Conservation (phyloP, 1,140 invertebrate genomes). For the Tetramorium alpestre region DNA sequence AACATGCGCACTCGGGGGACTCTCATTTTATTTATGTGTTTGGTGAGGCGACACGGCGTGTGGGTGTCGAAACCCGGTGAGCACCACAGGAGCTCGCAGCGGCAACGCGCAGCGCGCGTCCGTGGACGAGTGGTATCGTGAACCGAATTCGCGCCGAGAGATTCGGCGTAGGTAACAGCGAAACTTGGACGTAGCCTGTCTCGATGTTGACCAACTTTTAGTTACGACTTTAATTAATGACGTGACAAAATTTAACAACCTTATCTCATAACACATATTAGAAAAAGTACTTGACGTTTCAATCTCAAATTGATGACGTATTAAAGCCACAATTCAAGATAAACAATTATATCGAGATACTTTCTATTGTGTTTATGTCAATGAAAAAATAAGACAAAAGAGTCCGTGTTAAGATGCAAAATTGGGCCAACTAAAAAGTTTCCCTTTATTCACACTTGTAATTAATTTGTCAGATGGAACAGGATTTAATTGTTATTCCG, state of each 20-base stretch:
- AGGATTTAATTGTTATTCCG: neutral
- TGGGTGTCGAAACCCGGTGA: conserved; percentile 84
- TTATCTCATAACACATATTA: neutral
- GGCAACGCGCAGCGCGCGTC: conserved; percentile 70
- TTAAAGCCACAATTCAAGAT: neutral
- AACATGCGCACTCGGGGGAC: conserved; percentile 59
- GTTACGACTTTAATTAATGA: neutral
- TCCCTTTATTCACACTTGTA: neutral
- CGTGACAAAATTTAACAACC: neutral
- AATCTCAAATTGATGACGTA: neutral
- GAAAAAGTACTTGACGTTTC: neutral
- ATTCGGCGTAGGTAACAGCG: neutral
- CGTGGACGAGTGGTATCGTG: conserved; percentile 39
- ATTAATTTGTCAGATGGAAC: neutral
- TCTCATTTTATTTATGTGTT: conserved; percentile 81
- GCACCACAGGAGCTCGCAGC: conserved; percentile 79
- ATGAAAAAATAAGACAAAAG: neutral
- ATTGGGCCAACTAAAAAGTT: neutral
- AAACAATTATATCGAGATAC: neutral
- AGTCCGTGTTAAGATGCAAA: neutral
- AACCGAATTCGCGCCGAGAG: neutral
- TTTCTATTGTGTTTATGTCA: neutral
- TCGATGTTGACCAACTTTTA: neutral
- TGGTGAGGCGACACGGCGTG: conserved; percentile 83
- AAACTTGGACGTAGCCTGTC: neutral